phyloP scores from a whole-genome alignment of 2,888 invertebrate genomes.

The Napeogenes inachia region DNA sequence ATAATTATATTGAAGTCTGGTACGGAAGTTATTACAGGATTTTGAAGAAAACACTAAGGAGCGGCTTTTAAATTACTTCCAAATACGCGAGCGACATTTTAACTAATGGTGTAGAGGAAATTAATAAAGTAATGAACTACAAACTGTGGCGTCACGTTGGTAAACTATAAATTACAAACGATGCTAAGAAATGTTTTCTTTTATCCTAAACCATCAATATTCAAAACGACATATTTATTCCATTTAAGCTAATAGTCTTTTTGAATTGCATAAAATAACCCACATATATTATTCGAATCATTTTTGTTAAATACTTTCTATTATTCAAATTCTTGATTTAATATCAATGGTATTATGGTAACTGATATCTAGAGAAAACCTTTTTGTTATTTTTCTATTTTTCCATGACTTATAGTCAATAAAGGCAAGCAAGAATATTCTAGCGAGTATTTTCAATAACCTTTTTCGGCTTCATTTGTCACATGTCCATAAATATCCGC shows the following conservation, averaged over 20 bases:
- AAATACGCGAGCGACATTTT: slow-evolving; percentile 40
- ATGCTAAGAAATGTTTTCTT: too few relatives aligned
- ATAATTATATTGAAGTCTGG: too few relatives aligned
- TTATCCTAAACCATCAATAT: too few relatives aligned
- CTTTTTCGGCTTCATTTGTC: slow-evolving; percentile 3
- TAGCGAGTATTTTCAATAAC: slow-evolving; percentile 1
- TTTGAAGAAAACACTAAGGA: slow-evolving; percentile 14
- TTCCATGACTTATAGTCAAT: neutral
- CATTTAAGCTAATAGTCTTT: too few relatives aligned
- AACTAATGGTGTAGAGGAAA: slow-evolving; percentile 37
- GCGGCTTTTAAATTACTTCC: slow-evolving; percentile 48
- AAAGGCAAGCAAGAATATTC: neutral
- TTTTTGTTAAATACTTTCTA: neutral
- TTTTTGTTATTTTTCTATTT: neutral
- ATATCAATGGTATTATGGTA: too few relatives aligned
- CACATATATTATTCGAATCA: neutral
- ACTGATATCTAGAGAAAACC: neutral
- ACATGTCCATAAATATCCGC: slow-evolving; percentile 13
- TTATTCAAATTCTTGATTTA: too few relatives aligned
- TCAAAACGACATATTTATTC: too few relatives aligned
- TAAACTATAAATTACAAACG: slow-evolving; percentile 6
- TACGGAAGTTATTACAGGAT: too few relatives aligned
- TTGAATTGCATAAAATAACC: too few relatives aligned
- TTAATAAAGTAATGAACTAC: slow-evolving; percentile 34
- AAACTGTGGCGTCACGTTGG: slow-evolving; percentile 31